Evolutionary conservation across 2,797 vertebrate genomes (phyloP), one percentile per base, ranked within the genome.

Genomic region (Alcedo atthis): DNA sequence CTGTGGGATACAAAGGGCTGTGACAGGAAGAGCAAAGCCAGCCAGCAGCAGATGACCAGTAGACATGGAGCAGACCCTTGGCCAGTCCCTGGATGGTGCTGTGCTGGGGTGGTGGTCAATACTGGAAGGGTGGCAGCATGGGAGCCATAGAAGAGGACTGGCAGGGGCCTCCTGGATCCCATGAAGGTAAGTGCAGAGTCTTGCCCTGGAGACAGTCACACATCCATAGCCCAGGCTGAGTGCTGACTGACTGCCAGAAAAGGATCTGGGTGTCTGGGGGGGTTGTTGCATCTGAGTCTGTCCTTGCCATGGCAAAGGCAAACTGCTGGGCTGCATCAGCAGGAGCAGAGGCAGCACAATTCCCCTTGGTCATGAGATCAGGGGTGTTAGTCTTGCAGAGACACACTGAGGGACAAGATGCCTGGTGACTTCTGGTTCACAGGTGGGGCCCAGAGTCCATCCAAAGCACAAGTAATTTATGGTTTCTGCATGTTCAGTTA

Each of bases 281-380:
- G 14, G 6, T 4, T 53, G 24, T 10, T 46, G 49, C n/a, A 40
- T 30, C 55, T 0, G 7, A n/a, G n/a, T 49, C 24, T 2, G 48
- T 57, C 32, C 43, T 42, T 46, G 18, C 32, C 3, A 1, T 6
- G 25, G 33, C 5, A 21, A 70, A 53, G 55, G 8, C 12, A 55
- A 66, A 28, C 35, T 7, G 35, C 1, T 16, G 40, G n/a, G 80
- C 48, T 58, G 40, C 13, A 2, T 7, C 5, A n/a, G 57, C 28
- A 17, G 21, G 59, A n/a, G 59, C 58, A 75, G 58, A 18, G 64
- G 28, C 79, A 66, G 43, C 35, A 15, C 3, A 3, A 26, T 17
- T 46, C 2, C 35, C 48, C 6, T 30, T 1, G 4, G 6, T 40
- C 12, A 0, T 4, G 26, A 32, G 66, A n/a, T 17, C 49, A 24